phyloP scores from a whole-genome alignment of 1,140 invertebrate species.

The Whitmania pigra region DNA sequence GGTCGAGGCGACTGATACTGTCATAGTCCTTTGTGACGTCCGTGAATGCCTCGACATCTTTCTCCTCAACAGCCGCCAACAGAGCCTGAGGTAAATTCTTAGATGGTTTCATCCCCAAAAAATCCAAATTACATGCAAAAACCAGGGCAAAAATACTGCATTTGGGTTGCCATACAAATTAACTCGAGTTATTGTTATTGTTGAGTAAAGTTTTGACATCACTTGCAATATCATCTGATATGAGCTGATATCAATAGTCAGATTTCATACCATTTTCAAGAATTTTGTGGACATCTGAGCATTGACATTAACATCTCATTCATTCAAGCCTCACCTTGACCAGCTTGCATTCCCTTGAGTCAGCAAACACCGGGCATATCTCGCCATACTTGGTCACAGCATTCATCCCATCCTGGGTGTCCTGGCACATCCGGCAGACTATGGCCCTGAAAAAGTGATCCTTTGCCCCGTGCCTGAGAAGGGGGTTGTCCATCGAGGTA shows the following conservation, averaged over 20 bases:
- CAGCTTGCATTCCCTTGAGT: constrained; percentile 88
- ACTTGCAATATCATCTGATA: no score
- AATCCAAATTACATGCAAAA: no score
- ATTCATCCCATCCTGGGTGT: constrained; percentile 81
- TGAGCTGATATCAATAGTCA: no score
- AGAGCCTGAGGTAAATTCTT: constrained; percentile 51
- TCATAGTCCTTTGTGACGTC: constrained; percentile 92
- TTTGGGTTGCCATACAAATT: no score
- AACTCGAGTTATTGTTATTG: no score
- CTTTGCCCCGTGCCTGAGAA: constrained; percentile 94
- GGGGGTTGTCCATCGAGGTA: constrained; percentile 78
- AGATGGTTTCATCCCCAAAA: no score
- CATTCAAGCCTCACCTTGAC: constrained; percentile 57
- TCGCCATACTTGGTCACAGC: constrained; percentile 84
- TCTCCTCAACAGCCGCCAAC: constrained; percentile 79
- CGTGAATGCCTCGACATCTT: constrained; percentile 87
- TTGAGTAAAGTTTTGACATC: no score
- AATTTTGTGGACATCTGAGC: no score
- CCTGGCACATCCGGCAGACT: constrained; percentile 84
- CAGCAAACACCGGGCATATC: constrained; percentile 79
- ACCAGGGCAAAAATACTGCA: no score
- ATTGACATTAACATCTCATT: not conserved
- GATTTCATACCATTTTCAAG: no score
- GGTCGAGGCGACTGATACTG: constrained; percentile 88
- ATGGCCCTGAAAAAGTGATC: constrained; percentile 94